These are phyloP conservation scores for Gastrophysa polygoni DNA, from an alignment of 2,888 invertebrate species.

Conservation along the genomic window DNA sequence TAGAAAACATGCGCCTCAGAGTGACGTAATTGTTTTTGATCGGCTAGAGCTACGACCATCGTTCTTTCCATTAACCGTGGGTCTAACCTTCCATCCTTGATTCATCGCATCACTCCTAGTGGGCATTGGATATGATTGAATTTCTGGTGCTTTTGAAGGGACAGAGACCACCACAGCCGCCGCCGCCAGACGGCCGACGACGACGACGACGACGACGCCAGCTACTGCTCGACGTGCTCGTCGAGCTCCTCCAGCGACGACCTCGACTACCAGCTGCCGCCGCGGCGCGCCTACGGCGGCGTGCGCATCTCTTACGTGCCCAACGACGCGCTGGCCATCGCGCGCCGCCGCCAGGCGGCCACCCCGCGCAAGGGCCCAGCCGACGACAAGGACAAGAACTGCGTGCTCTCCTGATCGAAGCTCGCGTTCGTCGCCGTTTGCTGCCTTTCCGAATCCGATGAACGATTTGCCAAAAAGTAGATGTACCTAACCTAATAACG, in stretches of 20 bases:
- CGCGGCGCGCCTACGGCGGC: constrained; percentile 83
- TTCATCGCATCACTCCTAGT: no score
- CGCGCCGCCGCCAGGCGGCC: constrained; percentile 68
- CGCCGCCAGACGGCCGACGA: no score
- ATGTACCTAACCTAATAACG: no score
- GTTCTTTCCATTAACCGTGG: no score
- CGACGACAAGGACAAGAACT: constrained; percentile 78
- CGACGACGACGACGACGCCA: constrained; percentile 74
- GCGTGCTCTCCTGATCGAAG: constrained; percentile 80
- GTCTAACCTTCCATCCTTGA: no score
- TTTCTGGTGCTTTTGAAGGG: constrained; percentile 23
- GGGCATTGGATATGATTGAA: no score
- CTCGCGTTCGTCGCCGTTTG: constrained; percentile 27
- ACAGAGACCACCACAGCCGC: constrained; percentile 26
- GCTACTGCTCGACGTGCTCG: constrained; percentile 90
- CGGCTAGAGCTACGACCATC: no score
- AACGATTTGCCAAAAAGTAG: constrained; percentile 42
- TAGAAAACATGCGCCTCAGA: no score
- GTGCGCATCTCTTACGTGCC: constrained; percentile 92
- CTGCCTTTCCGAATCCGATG: constrained; percentile 26
- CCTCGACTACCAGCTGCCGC: constrained; percentile 84
- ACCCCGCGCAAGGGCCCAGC: constrained; percentile 40
- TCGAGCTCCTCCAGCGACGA: constrained; percentile 86
- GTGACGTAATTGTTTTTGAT: no score
- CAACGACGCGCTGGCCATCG: constrained; percentile 87